Evolutionary conservation across 1,140 invertebrate species (phyloP), one percentile per base, ranked within the genome.

Genomic region (Drosophila erecta): DNA sequence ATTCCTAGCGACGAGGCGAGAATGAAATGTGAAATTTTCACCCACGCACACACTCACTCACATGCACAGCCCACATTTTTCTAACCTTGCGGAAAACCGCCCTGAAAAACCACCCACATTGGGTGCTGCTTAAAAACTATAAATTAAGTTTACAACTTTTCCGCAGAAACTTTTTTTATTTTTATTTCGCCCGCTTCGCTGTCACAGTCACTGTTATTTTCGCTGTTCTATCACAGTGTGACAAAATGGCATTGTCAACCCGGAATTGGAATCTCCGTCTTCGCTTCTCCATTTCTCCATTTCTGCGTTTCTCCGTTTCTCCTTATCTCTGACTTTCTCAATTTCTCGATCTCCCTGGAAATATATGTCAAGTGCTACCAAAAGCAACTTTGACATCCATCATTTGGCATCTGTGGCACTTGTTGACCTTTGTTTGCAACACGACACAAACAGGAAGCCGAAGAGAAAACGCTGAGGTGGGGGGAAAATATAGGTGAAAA

Each of bases 91-190:
- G 22, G 37, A 40, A 40, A n/a, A 17, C 12, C 51, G 37, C 17
- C 22, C 43, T 38, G 11, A 4, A 6, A 30, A 37, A 8, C 24
- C 24, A 1, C 47, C 49, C 49, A 50, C 30, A 20, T 35, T 27
- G 24, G 76, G 50, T 83, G 83, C 83, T 86, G 83, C 83, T 86
- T 87, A 83, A 86, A 87, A 86, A 86, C 83, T 86, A 86, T 86
- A 86, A 86, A 86, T 86, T 86, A 86, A 86, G 83, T 86, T 86
- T 86, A 87, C 83, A 87, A 86, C 83, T 87, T 86, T 86, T 86
- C 69, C 79, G 71, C 83, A 83, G 51, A 86, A 80, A 87, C 56
- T 65, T 51, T 47, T 17, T 62, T 44, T n/a, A 61, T n/a, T 40
- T 33, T 11, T 27, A n/a, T 30, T 30, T 35, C 20, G n/a, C 41